Percentiles rank a stretch among this genome's conserved stretches.
Evolutionary conservation across 2,888 invertebrate species (phyloP).

Genomic region (Dascillus cervinus): DNA sequence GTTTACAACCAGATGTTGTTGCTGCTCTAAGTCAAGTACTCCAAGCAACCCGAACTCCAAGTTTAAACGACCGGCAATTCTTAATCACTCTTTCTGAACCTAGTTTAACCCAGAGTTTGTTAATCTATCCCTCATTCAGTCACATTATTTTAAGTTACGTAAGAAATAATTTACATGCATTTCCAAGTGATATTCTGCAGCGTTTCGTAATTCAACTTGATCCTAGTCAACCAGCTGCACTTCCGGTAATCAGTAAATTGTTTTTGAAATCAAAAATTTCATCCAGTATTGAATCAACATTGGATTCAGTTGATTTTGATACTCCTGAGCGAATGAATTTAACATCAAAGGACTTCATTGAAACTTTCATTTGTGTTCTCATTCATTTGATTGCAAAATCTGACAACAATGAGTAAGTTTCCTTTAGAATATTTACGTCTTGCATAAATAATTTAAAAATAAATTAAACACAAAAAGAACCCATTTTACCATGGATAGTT

Average conservation of each 20-base stretch:
- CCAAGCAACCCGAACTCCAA: constrained; percentile 32
- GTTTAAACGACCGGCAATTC: constrained; percentile 32
- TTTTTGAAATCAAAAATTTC: constrained; percentile 37
- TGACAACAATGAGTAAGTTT: constrained; percentile 24
- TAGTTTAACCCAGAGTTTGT: constrained; percentile 35
- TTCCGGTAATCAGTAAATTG: constrained; percentile 39
- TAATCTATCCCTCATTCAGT: constrained; percentile 32
- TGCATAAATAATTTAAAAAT: background rate
- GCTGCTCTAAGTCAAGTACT: constrained; percentile 48
- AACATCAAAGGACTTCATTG: constrained; percentile 43
- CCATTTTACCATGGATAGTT: no score
- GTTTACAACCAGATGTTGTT: constrained; percentile 50
- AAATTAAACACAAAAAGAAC: background rate
- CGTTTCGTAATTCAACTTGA: constrained; percentile 51
- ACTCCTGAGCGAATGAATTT: constrained; percentile 27
- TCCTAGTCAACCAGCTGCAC: constrained; percentile 51
- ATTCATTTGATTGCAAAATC: constrained; percentile 41
- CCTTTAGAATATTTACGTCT: no score
- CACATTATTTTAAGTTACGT: constrained; percentile 34
- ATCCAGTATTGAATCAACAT: constrained; percentile 44
- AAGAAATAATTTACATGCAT: constrained; percentile 29
- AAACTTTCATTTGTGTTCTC: constrained; percentile 46
- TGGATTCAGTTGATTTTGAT: constrained; percentile 44
- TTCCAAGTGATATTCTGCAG: constrained; percentile 35
- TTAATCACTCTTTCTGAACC: constrained; percentile 37